Conservation (phyloP, 2,113 vertebrate species). For the Hemicordylus capensis region DNA sequence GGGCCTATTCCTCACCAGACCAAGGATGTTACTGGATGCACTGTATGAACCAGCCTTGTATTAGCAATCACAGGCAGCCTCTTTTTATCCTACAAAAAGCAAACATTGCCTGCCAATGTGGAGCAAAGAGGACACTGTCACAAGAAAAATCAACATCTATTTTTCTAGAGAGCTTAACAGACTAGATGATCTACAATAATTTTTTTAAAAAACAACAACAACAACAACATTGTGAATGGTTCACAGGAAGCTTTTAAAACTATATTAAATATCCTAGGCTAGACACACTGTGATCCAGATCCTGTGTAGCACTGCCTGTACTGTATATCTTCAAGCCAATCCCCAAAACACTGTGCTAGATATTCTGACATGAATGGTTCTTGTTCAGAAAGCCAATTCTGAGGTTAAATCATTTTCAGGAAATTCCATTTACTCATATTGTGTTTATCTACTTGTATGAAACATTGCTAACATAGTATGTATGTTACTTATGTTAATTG, state of each 20-base stretch:
- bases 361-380: not conserved
- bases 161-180: not conserved
- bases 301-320: not conserved
- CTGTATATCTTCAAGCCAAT: not conserved
- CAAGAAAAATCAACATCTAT: not conserved
- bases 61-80: not conserved
- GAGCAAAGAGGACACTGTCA: not conserved
- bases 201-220: not conserved
- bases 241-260: not conserved
- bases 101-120: no score
- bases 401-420: not conserved
- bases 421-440: not conserved
- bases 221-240: not conserved
- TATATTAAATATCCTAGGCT: not conserved
- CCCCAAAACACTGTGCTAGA: not conserved
- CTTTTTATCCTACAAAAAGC: not conserved
- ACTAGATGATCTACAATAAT: not conserved
- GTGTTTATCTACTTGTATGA: not conserved
- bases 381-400: not conserved
- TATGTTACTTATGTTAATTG: not conserved
- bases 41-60: not conserved
- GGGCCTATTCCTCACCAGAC: not conserved
- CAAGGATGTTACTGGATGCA: not conserved
- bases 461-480: not conserved
- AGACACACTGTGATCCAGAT: not conserved